phyloP scores from a whole-genome alignment of 2,888 invertebrate genomes.

The Blomia tropicalis region DNA sequence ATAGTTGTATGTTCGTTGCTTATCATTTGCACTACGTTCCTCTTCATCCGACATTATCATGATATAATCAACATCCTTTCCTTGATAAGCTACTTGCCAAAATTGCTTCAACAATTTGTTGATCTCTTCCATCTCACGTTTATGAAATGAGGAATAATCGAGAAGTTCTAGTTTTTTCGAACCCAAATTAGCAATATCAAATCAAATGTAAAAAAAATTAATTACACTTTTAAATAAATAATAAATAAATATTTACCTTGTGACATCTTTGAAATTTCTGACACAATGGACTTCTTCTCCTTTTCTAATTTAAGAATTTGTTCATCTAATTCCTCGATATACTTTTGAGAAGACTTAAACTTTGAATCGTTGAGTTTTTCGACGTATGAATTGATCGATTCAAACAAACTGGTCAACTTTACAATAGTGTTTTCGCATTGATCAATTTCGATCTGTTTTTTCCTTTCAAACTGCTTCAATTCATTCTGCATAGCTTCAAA shows the following conservation, averaged over 20 bases:
- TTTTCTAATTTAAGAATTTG: constrained; percentile 27
- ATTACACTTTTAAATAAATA: not conserved
- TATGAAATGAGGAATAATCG: constrained; percentile 75
- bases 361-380: not conserved
- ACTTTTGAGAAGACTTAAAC: constrained; percentile 20
- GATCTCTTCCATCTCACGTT: constrained; percentile 76
- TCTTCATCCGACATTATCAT: too few relatives aligned
- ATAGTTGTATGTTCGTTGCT: too few relatives aligned
- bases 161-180: constrained; percentile 52
- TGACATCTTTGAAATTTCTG: constrained; percentile 12
- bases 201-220: not conserved
- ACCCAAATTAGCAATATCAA: constrained; percentile 34
- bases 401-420: not conserved
- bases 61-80: too few relatives aligned
- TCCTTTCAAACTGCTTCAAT: constrained; percentile 3
- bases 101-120: constrained; percentile 77
- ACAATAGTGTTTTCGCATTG: not conserved
- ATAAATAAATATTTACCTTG: not conserved
- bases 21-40: too few relatives aligned
- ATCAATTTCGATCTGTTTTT: constrained; percentile 18
- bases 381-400: not conserved
- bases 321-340: constrained; percentile 24
- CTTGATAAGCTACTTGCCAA: too few relatives aligned
- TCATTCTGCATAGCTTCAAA: constrained; percentile 20
- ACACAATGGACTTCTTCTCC: constrained; percentile 26